A percentile compares a stretch with the other conserved stretches of the same genome.
Conservation (phyloP, 2,888 invertebrate genomes). For the Scaptomyza polygonia region DNA sequence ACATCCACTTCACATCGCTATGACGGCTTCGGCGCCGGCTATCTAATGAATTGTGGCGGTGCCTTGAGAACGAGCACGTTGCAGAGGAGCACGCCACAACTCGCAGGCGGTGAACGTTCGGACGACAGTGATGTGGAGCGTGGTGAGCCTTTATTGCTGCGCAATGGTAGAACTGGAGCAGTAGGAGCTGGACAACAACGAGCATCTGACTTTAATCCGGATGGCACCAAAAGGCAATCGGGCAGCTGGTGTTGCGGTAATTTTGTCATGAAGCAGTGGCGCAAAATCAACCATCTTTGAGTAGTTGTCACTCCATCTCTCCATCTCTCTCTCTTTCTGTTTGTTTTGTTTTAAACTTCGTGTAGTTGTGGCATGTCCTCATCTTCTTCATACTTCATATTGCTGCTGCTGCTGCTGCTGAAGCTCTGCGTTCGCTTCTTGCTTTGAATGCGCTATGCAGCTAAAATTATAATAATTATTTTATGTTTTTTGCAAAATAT, state of each 20-base stretch:
- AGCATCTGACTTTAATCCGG: constrained; percentile 62
- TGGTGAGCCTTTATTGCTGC: constrained; percentile 46
- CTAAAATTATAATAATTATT: constrained; percentile 21
- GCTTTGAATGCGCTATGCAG: constrained; percentile 66
- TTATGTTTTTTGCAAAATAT: constrained; percentile 36
- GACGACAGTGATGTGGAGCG: constrained; percentile 74
- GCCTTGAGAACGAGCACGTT: constrained; percentile 79
- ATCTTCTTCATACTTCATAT: constrained; percentile 22
- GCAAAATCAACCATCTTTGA: constrained; percentile 90
- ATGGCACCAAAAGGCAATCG: constrained; percentile 80
- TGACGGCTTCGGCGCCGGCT: constrained; percentile 79
- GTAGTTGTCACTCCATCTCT: constrained; percentile 36
- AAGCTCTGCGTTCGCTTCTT: constrained; percentile 50
- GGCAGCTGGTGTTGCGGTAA: constrained; percentile 91
- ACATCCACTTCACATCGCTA: constrained; percentile 81
- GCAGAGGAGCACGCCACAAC: constrained; percentile 83
- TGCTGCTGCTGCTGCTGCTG: constrained; percentile 25
- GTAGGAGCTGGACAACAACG: not conserved
- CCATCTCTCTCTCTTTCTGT: not conserved
- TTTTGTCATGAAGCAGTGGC: constrained; percentile 90
- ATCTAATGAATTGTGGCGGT: constrained; percentile 76
- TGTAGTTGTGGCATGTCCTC: constrained; percentile 42
- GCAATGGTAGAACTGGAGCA: constrained; percentile 37
- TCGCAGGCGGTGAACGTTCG: constrained; percentile 67
- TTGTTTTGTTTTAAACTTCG: constrained; percentile 10